These are phyloP conservation scores for Cyclophora punctaria DNA, from an alignment of 2,888 invertebrate genomes.

Conservation along the genomic window DNA sequence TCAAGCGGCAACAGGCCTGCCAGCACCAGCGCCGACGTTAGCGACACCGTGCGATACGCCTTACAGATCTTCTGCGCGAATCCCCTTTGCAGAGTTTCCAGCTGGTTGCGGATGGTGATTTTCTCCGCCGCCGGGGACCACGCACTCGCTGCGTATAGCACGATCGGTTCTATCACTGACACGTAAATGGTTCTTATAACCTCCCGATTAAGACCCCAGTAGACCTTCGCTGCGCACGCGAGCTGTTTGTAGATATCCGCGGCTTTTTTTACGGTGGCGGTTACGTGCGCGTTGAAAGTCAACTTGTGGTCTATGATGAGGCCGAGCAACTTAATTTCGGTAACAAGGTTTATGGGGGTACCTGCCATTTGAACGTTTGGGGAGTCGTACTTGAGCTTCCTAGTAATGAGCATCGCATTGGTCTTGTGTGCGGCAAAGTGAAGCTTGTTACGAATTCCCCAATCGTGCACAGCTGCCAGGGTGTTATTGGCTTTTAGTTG, in stretches of 20 bases:
- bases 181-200: too few relatives aligned
- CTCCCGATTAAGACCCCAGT: too few relatives aligned
- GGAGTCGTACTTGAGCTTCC: neutral
- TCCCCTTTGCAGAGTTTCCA: neutral
- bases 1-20: conserved; percentile 17
- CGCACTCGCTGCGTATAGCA: neutral
- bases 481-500: conserved; percentile 9
- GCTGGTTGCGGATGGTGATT: neutral
- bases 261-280: too few relatives aligned
- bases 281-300: neutral
- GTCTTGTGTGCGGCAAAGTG: neutral
- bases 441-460: conserved; percentile 6
- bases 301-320: neutral
- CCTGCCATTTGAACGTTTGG: neutral
- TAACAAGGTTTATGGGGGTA: too few relatives aligned
- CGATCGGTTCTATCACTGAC: neutral
- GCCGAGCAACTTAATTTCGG: neutral
- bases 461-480: conserved; percentile 7
- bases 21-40: conserved; percentile 11
- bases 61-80: conserved; percentile 1
- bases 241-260: too few relatives aligned
- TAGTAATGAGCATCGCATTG: neutral
- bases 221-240: too few relatives aligned
- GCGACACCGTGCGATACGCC: conserved; percentile 2
- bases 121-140: conserved; percentile 2